phyloP scores from a whole-genome alignment of 1,140 invertebrate genomes.

The Brachionus angularis region DNA sequence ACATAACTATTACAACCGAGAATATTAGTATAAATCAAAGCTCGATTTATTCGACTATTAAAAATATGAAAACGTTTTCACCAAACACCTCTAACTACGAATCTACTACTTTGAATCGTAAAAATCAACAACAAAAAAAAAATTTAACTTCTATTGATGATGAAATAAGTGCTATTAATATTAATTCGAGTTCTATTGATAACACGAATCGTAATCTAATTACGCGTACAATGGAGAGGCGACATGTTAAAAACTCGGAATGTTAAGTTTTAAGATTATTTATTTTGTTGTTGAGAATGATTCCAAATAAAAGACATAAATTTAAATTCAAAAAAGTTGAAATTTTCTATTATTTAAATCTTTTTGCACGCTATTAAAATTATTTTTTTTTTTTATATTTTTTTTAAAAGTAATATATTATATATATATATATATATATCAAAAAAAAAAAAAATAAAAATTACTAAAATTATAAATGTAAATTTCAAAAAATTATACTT shows the following conservation, averaged over 20 bases:
- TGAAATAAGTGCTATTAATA: conserved; percentile 29
- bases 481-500: no score
- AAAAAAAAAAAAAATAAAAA: no score
- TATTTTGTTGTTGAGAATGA: no score
- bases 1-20: no score
- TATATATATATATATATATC: background rate
- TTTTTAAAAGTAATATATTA: background rate
- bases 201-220: no score
- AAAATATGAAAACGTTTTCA: conserved; percentile 5
- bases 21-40: conserved; percentile 5
- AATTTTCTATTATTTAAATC: no score
- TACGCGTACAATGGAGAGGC: conserved; percentile 8
- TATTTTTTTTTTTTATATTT: background rate
- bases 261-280: conserved; percentile 9
- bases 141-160: conserved; percentile 35
- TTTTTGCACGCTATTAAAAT: no score
- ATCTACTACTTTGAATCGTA: conserved; percentile 10
- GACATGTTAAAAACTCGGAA: conserved; percentile 42
- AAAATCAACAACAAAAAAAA: conserved; percentile 29
- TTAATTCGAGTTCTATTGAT: background rate
- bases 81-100: background rate
- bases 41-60: conserved; percentile 23
- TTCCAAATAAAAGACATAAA: background rate
- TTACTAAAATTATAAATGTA: no score
- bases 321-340: no score